Evolutionary conservation across 2,888 invertebrate genomes (phyloP).

Genomic region (Volucella inanis): DNA sequence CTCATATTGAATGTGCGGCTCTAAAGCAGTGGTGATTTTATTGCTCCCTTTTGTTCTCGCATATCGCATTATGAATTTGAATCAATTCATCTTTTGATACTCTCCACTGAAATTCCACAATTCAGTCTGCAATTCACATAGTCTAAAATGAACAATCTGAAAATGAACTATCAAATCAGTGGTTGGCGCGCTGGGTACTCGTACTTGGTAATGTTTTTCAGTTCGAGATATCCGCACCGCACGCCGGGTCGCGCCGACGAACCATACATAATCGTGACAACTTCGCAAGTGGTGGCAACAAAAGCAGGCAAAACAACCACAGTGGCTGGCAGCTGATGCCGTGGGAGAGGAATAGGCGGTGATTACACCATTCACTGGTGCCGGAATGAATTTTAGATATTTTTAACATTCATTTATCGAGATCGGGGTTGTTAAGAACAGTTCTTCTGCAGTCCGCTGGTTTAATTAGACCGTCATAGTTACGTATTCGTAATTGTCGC

Average conservation of each 20-base stretch:
- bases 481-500: slow-evolving; percentile 55
- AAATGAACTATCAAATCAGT: slow-evolving; percentile 13
- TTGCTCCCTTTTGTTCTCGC: neutral
- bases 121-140: slow-evolving; percentile 15
- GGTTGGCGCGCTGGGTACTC: too few species aligned
- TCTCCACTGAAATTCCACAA: slow-evolving; percentile 34
- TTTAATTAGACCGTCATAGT: slow-evolving; percentile 58
- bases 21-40: neutral
- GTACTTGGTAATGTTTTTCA: slow-evolving; percentile 22
- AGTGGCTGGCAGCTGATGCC: neutral
- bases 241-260: neutral
- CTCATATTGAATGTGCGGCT: neutral
- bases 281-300: slow-evolving; percentile 24
- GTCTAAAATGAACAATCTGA: neutral
- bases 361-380: slow-evolving; percentile 34
- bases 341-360: slow-evolving; percentile 44
- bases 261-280: neutral
- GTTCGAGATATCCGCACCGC: neutral
- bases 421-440: slow-evolving; percentile 70
- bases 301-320: neutral
- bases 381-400: slow-evolving; percentile 58
- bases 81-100: neutral
- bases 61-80: neutral
- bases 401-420: slow-evolving; percentile 64
- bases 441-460: slow-evolving; percentile 64